Evolutionary conservation across 2,797 vertebrate genomes (phyloP).

Genomic region (Phoebastria nigripes): DNA sequence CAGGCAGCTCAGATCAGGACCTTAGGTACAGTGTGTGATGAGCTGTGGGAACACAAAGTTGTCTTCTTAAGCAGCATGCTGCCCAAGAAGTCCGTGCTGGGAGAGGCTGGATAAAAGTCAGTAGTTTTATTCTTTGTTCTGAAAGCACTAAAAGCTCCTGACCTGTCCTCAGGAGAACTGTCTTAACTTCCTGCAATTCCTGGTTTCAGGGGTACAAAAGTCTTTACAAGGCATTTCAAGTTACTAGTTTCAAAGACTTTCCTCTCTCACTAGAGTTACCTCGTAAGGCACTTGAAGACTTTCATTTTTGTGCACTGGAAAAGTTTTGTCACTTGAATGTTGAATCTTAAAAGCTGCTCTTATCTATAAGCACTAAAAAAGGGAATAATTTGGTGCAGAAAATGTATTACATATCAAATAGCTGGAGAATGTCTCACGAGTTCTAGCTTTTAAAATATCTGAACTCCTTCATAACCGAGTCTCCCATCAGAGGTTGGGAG

Average conservation of each 20-base stretch:
- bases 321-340: neutral
- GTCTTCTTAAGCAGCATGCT: neutral
- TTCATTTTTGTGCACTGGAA: neutral
- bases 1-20: neutral
- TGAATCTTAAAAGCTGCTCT: neutral
- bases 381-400: neutral
- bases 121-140: neutral
- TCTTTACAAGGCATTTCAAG: neutral
- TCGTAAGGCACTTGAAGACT: neutral
- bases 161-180: neutral
- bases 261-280: neutral
- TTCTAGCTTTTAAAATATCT: neutral
- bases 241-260: neutral
- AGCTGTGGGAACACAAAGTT: neutral
- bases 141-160: neutral
- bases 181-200: neutral
- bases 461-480: neutral
- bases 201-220: neutral
- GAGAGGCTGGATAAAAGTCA: neutral
- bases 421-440: neutral
- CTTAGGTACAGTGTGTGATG: accelerated
- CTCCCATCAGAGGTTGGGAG: neutral
- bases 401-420: neutral
- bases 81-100: accelerated
- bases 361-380: neutral